Base-by-base conservation (phyloP, 1,140 invertebrate species). In the Drosophila biarmipes region DNA sequence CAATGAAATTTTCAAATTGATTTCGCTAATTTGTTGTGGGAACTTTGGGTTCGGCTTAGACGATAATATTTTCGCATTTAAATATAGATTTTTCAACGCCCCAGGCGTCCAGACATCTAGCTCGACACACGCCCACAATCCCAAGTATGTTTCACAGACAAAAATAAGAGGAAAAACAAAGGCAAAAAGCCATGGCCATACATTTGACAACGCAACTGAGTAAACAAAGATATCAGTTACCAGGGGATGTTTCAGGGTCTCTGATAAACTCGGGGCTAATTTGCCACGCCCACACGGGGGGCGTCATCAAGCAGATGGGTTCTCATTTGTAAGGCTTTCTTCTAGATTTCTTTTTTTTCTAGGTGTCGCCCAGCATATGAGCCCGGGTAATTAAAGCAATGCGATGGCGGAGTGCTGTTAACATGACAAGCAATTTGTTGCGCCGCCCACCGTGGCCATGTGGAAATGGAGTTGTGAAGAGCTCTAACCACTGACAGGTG, bases 191-290 rank as follows among this genome's bases (percentile, higher is more conserved):
- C 43, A 40, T 31, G 27, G 34, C 51, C 55, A 62, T 56, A 74
- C 61, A 68, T 40, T 71, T 59, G 42, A 38, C 61, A 67, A 68
- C 31, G 45, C 45, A 58, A 46, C 61, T 68, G 57, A 35, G 56
- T 61, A 78, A 82, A 74, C 73, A 81, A 54, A 59, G 48, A 78
- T 82, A 82, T 82, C 73, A 67, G 56, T 82, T 82, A 63, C 63
- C 67, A 46, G 14, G 52, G 54, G 58, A 64, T 17, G 37, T 49
- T 42, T 10, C 17, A 27, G 19, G 15, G 7, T 11, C 42, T 14
- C 2, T 45, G 52, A 74, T 74, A 64, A 57, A 55, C 45, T 45
- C 45, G 51, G 37, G 45, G 45, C 57, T 43, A 48, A 74, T 64
- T 64, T 56, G 15, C 69, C 57, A 45, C 2, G 35, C 14, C 34